Base-by-base conservation (phyloP, 1,140 invertebrate species). In the Cepaea nemoralis region DNA sequence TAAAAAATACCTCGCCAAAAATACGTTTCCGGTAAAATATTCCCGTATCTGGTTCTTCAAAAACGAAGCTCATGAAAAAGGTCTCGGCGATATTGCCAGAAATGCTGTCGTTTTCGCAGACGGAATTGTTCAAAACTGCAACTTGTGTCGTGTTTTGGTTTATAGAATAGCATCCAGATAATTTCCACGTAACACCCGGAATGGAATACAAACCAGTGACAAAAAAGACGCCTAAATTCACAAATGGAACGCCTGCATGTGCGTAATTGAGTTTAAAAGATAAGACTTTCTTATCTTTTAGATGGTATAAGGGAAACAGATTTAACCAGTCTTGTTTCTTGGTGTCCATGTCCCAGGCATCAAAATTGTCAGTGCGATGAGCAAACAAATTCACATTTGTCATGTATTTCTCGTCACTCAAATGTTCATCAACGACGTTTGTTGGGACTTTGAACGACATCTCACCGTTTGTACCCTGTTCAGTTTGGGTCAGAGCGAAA, bases 1-100 rank as follows among this genome's bases (percentile, higher is more conserved):
- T 88, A 71, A 86, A 87, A 31, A 77, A 55, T 1, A 89, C 87
- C 71, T 89, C 86, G 22, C 88, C 88, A 79, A 89, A 87, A 27
- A 87, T 81, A 24, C 87, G 80, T 16, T 84, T 80, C n/a, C 83
- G 82, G 67, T 86, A 83, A 39, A 87, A 85, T 16, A 85, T 22
- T 16, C 10, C 74, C 35, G 82, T 82, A 37, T 84, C 82, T 19
- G 84, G 85, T 66, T 84, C 73, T 12, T 82, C 80, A 63, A 84
- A 87, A 10, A 66, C 50, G 67, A 89, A 88, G 22, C 71, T 82
- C 59, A 89, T 80, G 33, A 84, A 83, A 31, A 85, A 40, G 31
- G 59, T 40, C n/a, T 42, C 27, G 37, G 39, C 33, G 33, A 33
- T 76, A 45, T 37, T 86, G 42, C 67, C 48, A 40, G 78, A 66